Base-by-base conservation (phyloP, 2,797 vertebrate species). In the Acanthurus leucopareius region DNA sequence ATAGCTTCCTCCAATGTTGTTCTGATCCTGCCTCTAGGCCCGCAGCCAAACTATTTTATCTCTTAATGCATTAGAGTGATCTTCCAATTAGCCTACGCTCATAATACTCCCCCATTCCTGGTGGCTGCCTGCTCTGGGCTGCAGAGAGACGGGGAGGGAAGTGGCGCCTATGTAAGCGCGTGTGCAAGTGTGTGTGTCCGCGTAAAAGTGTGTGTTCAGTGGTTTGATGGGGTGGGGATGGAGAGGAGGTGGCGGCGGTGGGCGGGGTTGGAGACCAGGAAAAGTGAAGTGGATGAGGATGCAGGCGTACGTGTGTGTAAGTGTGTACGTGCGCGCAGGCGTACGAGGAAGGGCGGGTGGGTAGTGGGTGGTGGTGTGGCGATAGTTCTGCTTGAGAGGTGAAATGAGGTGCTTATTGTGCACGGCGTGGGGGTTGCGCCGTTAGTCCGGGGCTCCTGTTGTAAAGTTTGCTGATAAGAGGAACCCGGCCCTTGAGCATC, bases 31-130 rank as follows among this genome's bases (percentile, higher is more conserved):
- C 94, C 97, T 98, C 97, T 96, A 98, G 98, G 98, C 97, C 96
- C 90, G 92, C 96, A 97, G 98, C 98, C 97, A 99, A 98, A 98
- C 97, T 98, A 98, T 98, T 98, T 99, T 99, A 99, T 99, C 98
- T 99, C 97, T 97, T 97, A 97, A 98, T 99, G 98, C 97, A 99
- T 99, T 99, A 98, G 97, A 98, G 98, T 99, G 97, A 99, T 99
- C 98, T 99, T 99, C 97, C 98, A 99, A 99, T 99, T 99, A 99
- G 97, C 96, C 93, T 94, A 95, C 95, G 95, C 97, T 97, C 96
- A 97, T 98, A 99, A 99, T 98, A 98, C 97, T 89, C 96, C 96
- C 96, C 96, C 96, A 96, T 97, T 98, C 96, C 91, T 97, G 96
- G 96, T 97, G 97, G 96, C 96, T 94, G 96, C 95, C 81, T 95